Evolutionary conservation across 2,888 invertebrate species (phyloP), one percentile per base, ranked within the genome.

Genomic region (Tetragonula carbonaria): DNA sequence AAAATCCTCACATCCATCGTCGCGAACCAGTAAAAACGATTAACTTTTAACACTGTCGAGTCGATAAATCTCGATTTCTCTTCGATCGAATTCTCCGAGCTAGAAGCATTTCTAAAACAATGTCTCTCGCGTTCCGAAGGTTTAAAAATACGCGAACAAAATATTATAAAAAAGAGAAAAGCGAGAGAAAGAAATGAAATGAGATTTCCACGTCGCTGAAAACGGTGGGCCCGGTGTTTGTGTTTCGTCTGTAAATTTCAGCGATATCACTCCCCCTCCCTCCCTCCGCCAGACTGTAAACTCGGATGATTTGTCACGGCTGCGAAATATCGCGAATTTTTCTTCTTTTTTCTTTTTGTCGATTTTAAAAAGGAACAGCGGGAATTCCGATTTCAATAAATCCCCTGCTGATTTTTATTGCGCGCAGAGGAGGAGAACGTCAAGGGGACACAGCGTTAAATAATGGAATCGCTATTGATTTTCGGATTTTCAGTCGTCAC

Each of bases 231-330:
- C 4, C n/a, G 66, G 51, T 66, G 70, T 80, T 80, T 80, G 38
- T 66, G 38, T 53, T 57, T n/a, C 71, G 6, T 16, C 51, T 71
- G 77, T 66, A 71, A 78, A 33, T 77, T 66, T 63, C 21, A 28
- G 65, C 66, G 18, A 72, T 66, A 65, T 50, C 51, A 16, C 28
- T 5, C 38, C 38, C 38, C 38, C 28, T 28, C 33, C 33, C 33
- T 33, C 8, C 8, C 45, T 2, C 45, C 45, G 45, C 8, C 21
- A 18, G 38, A n/a, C 23, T 57, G 57, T 71, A 71, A 80, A 70
- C 63, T 57, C 51, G 14, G 66, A 59, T 71, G 77, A 80, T 80
- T 80, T 71, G 50, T 80, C 51, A 59, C 38, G 21, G 57, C 33
- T 23, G 33, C 77, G 70, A 57, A 50, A 65, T 33, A 59, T 55